A percentile compares a stretch with the other conserved stretches of the same genome.
Evolutionary conservation across 2,797 vertebrate species (phyloP).

Genomic region (Lutjanus campechanus): DNA sequence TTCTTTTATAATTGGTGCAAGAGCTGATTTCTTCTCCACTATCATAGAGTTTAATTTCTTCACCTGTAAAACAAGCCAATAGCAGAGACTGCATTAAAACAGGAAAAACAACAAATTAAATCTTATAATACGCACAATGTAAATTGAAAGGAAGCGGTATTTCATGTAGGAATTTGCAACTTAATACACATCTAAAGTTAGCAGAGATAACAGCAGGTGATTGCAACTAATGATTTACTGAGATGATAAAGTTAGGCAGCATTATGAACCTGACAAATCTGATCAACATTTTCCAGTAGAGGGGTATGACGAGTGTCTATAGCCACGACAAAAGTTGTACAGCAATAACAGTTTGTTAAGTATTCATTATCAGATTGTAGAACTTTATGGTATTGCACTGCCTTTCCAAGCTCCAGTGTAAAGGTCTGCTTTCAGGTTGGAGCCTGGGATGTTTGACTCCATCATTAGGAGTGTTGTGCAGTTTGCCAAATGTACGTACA

Average conservation of each 20-base stretch:
- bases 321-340: background rate
- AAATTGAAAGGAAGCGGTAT: background rate
- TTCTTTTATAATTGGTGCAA: slow-evolving; percentile 96
- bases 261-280: background rate
- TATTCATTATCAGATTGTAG: background rate
- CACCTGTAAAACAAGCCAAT: slow-evolving; percentile 84
- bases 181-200: background rate
- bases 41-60: slow-evolving; percentile 93
- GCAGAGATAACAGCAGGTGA: background rate
- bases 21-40: slow-evolving; percentile 92
- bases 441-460: slow-evolving; percentile 35
- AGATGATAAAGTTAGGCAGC: background rate
- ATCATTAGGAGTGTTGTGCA: slow-evolving; percentile 19
- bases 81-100: slow-evolving; percentile 13
- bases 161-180: background rate
- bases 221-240: slow-evolving; percentile 20
- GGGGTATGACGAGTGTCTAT: background rate
- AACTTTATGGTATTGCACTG: slow-evolving; percentile 8
- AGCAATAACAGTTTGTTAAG: background rate
- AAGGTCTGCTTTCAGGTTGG: slow-evolving; percentile 32
- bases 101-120: background rate
- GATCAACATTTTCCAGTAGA: background rate
- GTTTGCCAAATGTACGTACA: slow-evolving; percentile 34
- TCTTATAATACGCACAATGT: background rate
- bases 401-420: slow-evolving; percentile 19